These are phyloP conservation scores for Tachina grossa DNA, from an alignment of 2,888 invertebrate species.

Conservation along the genomic window DNA sequence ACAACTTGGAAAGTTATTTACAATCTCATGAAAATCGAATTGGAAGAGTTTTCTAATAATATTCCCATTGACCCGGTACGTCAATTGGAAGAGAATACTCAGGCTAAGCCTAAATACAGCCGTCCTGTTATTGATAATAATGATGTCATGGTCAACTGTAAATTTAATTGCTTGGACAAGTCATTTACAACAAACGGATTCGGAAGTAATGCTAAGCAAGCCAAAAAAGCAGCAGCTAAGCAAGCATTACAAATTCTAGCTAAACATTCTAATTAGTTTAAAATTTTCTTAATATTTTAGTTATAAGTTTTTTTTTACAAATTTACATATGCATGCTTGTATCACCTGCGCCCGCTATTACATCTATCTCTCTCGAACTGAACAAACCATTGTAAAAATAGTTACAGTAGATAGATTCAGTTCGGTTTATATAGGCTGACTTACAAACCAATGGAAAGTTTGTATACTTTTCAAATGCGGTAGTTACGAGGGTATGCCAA, in stretches of 20 bases:
- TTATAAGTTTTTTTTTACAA: background rate
- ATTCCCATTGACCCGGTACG: constrained; percentile 96
- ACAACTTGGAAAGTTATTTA: constrained; percentile 92
- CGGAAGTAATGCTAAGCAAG: constrained; percentile 87
- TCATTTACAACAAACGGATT: constrained; percentile 87
- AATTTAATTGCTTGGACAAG: constrained; percentile 85
- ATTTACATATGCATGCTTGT: background rate
- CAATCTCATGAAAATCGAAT: constrained; percentile 92
- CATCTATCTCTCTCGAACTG: too few relatives aligned
- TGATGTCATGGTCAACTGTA: constrained; percentile 86
- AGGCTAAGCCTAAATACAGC: constrained; percentile 88
- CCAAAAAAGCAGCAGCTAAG: constrained; percentile 91
- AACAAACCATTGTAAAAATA: too few relatives aligned
- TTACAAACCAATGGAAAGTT: too few relatives aligned
- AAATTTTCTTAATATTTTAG: background rate
- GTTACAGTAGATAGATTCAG: too few relatives aligned
- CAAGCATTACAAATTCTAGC: constrained; percentile 85
- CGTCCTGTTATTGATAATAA: constrained; percentile 76
- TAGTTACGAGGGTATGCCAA: too few relatives aligned
- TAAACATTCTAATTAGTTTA: constrained; percentile 62
- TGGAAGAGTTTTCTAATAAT: constrained; percentile 90
- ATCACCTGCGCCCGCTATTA: too few relatives aligned
- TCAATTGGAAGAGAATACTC: constrained; percentile 91
- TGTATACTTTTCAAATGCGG: too few relatives aligned
- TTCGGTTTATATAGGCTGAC: too few relatives aligned